Conservation (phyloP, 1,140 invertebrate species). For the Solen grandis region DNA sequence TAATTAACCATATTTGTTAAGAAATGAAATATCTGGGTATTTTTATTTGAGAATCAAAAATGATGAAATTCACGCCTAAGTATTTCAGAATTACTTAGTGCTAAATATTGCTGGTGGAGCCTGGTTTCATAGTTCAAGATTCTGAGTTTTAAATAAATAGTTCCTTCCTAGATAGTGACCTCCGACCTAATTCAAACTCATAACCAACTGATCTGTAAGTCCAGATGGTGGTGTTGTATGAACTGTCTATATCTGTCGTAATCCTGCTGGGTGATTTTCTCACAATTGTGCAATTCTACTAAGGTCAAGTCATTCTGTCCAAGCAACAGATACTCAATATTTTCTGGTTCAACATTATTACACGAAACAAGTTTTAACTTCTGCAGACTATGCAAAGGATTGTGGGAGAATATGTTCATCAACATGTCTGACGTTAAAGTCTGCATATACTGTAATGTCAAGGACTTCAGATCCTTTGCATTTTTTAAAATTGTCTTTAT, state of each 20-base stretch:
- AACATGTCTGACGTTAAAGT: conserved; percentile 20
- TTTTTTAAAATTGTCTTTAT: conserved; percentile 8
- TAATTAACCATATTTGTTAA: too few relatives aligned
- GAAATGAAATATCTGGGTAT: too few relatives aligned
- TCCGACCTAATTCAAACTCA: too few relatives aligned
- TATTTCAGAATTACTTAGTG: too few relatives aligned
- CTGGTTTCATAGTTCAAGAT: too few relatives aligned
- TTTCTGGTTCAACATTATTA: not conserved
- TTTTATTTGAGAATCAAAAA: too few relatives aligned
- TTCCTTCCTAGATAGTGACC: too few relatives aligned
- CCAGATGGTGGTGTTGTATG: conserved; percentile 1
- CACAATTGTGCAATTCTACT: conserved; percentile 2
- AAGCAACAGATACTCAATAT: conserved; percentile 3
- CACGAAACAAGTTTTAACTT: not conserved
- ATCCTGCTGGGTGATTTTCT: conserved; percentile 6
- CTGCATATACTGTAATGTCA: conserved; percentile 10
- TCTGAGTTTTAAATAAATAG: too few relatives aligned
- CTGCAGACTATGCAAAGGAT: not conserved
- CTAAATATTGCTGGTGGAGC: too few relatives aligned
- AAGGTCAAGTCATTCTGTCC: conserved; percentile 12
- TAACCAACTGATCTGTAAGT: conserved; percentile 19
- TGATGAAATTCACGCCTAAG: too few relatives aligned
- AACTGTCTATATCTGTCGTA: conserved; percentile 10
- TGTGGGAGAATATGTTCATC: conserved; percentile 1
- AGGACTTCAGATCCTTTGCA: not conserved